Conservation (phyloP, 2,888 invertebrate species). For the Acrobasis consociella region DNA sequence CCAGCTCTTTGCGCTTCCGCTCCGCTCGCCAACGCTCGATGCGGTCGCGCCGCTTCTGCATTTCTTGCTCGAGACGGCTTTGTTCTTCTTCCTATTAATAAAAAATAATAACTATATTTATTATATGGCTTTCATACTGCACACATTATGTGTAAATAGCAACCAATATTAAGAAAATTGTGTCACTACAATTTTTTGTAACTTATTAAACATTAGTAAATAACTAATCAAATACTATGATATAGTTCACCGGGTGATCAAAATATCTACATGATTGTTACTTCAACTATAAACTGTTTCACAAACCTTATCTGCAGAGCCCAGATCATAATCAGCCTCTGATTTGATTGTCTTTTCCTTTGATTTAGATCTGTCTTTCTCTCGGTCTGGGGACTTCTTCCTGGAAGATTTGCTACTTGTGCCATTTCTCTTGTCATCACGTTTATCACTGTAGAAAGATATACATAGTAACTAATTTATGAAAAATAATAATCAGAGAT, state of each 20-base stretch:
- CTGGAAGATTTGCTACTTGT: slow-evolving; percentile 83
- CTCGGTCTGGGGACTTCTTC: slow-evolving; percentile 72
- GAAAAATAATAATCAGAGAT: no score
- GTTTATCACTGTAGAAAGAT: slow-evolving; percentile 70
- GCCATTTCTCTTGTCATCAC: slow-evolving; percentile 86
- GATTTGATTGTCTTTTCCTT: slow-evolving; percentile 82
- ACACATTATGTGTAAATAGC: no score
- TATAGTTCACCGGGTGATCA: no score
- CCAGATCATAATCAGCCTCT: slow-evolving; percentile 87
- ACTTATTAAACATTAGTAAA: no score
- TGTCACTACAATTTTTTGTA: no score
- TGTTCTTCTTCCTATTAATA: slow-evolving; percentile 91
- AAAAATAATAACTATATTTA: no score
- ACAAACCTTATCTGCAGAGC: slow-evolving; percentile 88
- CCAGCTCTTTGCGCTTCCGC: slow-evolving; percentile 93
- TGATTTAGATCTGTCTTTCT: slow-evolving; percentile 79
- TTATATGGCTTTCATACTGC: no score
- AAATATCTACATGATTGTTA: no score
- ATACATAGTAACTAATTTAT: background rate
- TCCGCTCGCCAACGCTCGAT: slow-evolving; percentile 98
- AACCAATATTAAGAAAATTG: no score
- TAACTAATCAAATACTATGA: no score
- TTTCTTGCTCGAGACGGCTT: slow-evolving; percentile 94
- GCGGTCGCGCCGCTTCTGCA: slow-evolving; percentile 97
- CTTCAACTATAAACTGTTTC: background rate